Conservation (phyloP, 1,140 invertebrate species). For the Pollicipes pollicipes region DNA sequence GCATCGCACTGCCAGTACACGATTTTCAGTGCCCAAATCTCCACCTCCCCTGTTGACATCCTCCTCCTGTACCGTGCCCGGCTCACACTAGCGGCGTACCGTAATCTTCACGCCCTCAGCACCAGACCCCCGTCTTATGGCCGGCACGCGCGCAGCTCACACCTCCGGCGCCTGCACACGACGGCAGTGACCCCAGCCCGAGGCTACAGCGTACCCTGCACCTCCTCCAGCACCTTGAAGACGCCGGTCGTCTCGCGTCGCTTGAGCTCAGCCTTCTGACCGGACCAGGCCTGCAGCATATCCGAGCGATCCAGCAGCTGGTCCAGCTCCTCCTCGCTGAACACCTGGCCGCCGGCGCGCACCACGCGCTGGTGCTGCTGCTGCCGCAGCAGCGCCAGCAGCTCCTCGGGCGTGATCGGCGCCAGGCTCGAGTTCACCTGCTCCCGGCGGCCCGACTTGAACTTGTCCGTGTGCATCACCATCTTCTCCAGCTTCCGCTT, state of each 20-base stretch:
- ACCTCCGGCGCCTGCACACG: too few relatives aligned
- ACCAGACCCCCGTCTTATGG: background rate
- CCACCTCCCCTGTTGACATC: too few relatives aligned
- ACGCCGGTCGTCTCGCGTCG: background rate
- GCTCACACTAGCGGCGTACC: background rate
- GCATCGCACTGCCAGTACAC: too few relatives aligned
- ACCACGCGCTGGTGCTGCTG: constrained; percentile 24
- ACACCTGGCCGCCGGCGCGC: constrained; percentile 22
- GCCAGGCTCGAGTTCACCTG: constrained; percentile 7
- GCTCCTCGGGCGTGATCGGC: constrained; percentile 23
- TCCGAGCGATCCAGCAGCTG: constrained; percentile 38
- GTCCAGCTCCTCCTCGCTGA: constrained; percentile 36
- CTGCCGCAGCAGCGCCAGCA: constrained; percentile 29
- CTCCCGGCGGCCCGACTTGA: constrained; percentile 21
- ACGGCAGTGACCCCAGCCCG: too few relatives aligned
- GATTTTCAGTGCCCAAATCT: too few relatives aligned
- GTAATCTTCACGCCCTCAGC: background rate
- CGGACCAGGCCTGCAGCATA: constrained; percentile 20
- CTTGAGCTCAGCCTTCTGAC: constrained; percentile 7
- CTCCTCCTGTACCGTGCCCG: too few relatives aligned
- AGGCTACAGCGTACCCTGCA: background rate
- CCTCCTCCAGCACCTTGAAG: background rate
- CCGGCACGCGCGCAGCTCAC: background rate
- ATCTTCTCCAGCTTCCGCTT: constrained; percentile 54
- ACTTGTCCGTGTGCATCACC: constrained; percentile 41